These are phyloP conservation scores for Aspidoscelis tigris DNA, from an alignment of 2,113 vertebrate species.

Conservation along the genomic window DNA sequence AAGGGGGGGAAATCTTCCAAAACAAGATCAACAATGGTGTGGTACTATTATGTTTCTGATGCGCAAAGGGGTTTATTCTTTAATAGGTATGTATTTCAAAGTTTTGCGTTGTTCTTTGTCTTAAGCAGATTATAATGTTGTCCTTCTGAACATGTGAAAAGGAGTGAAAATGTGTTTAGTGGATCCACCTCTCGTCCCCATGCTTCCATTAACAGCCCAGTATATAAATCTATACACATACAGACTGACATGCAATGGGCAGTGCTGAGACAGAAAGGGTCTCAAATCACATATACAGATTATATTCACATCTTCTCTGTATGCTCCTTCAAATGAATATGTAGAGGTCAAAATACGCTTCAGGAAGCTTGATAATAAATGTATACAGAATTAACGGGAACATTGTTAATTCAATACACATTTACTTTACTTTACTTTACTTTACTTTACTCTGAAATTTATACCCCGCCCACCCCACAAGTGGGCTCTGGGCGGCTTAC, in stretches of 20 bases:
- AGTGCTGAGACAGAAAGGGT: background rate
- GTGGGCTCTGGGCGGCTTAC: no score
- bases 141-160: no score
- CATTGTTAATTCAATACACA: no score
- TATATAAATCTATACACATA: background rate
- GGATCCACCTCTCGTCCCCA: background rate
- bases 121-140: slow-evolving; percentile 41
- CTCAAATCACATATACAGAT: background rate
- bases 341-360: background rate
- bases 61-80: background rate
- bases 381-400: no score
- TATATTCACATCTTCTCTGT: background rate
- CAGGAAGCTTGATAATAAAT: no score
- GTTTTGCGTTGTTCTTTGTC: background rate
- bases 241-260: background rate
- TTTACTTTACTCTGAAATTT: no score
- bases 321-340: background rate
- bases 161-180: no score
- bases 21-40: slow-evolving; percentile 49
- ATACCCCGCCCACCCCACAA: no score
- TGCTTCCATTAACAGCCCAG: background rate
- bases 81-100: background rate
- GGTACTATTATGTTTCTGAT: background rate
- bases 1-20: slow-evolving; percentile 16
- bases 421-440: no score